A percentile compares a stretch with the other conserved stretches of the same genome.
Conservation (phyloP, 2,113 vertebrate genomes). For the Chaetodon auriga region DNA sequence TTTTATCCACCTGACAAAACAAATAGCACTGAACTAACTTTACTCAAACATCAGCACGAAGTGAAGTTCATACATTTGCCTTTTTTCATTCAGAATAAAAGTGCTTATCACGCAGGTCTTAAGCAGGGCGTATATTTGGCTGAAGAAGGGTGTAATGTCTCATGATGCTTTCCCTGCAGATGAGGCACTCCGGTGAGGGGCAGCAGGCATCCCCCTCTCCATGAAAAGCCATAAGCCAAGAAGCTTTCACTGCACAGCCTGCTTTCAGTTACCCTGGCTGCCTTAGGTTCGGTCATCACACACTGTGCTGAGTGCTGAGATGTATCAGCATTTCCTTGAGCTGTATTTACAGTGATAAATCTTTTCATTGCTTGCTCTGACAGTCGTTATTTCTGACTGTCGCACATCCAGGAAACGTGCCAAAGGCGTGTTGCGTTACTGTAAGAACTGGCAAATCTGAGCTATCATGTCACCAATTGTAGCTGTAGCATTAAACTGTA, state of each 20-base stretch:
- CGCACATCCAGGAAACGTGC: too few species aligned
- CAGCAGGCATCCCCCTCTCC: not conserved
- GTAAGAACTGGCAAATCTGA: not conserved
- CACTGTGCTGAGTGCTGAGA: conserved; percentile 1
- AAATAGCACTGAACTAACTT: not conserved
- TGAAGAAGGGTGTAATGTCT: not conserved
- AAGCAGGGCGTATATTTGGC: too few species aligned
- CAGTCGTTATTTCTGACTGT: not conserved
- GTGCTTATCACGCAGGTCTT: not conserved
- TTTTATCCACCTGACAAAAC: not conserved
- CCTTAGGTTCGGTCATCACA: not conserved
- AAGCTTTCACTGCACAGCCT: not conserved
- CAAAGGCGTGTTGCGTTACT: not conserved
- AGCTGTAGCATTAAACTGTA: too few species aligned
- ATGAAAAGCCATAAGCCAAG: not conserved
- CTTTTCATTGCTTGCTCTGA: not conserved
- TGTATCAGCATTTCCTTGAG: conserved; percentile 5
- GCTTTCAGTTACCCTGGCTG: not conserved
- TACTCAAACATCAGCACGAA: not conserved
- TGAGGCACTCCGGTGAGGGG: not conserved
- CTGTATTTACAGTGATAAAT: not conserved
- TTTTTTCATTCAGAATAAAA: not conserved
- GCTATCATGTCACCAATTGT: not conserved
- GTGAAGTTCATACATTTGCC: not conserved
- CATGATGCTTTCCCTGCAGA: not conserved